Conservation (phyloP, 2,113 vertebrate genomes). For the Cariama cristata region DNA sequence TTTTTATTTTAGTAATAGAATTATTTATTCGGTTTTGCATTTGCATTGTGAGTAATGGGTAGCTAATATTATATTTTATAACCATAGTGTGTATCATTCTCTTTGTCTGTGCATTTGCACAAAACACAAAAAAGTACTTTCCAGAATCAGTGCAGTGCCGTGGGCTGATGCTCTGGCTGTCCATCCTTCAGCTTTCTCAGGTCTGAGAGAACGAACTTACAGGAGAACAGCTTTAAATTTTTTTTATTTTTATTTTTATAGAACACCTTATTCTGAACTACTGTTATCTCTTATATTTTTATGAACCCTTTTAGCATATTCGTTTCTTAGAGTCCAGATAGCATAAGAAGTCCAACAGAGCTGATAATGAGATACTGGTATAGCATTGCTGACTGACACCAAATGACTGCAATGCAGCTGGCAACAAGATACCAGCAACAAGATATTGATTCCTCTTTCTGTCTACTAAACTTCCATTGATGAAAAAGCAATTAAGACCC, state of each 20-base stretch:
- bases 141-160: not conserved
- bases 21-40: not conserved
- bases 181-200: not conserved
- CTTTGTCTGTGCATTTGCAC: not conserved
- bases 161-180: not conserved
- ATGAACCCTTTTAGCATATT: not conserved
- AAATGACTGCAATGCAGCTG: not conserved
- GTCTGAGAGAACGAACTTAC: not conserved
- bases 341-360: not conserved
- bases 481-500: not conserved
- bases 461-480: not conserved
- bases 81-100: not conserved
- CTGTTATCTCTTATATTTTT: not conserved
- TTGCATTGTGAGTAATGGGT: not conserved
- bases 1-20: not conserved
- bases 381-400: not conserved
- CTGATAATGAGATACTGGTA: not conserved
- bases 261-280: not conserved
- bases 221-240: not conserved
- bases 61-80: not conserved
- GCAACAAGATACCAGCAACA: not conserved
- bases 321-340: not conserved
- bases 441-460: not conserved
- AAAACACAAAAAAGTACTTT: not conserved
- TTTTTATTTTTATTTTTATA: not conserved